Evolutionary conservation across 2,113 vertebrate genomes (phyloP), one percentile per base, ranked within the genome.

Genomic region (Barnardius zonarius): DNA sequence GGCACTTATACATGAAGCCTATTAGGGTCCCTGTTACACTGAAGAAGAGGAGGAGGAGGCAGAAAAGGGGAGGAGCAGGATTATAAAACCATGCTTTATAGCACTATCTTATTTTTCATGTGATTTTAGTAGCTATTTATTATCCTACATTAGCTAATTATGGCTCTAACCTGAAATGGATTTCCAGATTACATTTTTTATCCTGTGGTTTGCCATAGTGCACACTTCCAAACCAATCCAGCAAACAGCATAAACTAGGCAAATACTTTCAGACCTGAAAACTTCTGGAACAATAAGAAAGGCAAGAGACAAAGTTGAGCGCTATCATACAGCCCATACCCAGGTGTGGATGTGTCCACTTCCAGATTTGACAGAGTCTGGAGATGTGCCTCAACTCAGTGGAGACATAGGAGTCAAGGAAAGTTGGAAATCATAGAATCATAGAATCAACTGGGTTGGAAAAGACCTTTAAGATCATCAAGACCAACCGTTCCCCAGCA

Each of bases 1-100:
- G 98, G 98, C 98, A 97, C 95, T 98, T 98, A 95, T 90, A 98
- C 98, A 98, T 99, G 98, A 99, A 98, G 98, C 97, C 98, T 98
- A 98, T 99, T 99, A 99, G 97, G 91, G 97, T 96, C 94, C 97
- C 90, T 97, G 97, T 98, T 96, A 97, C 70, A 17, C 95, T 88
- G 86, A 90, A 77, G 86, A 93, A 83, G 66, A 86, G 96, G 76
- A 97, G 96, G 94, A 92, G 94, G 94, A 16, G 9, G 94, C 68
- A 87, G 72, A 82, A 94, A 95, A 96, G 95, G 90, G 98, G 97
- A 98, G 96, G 97, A 94, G 93, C 92, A 15, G 51, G 91, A 95
- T 92, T 94, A 96, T 95, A 96, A 96, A 91, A 93, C 78, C 83
- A 87, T 0, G 0, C 46, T 94, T 91, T 91, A 92, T 11, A 85